These are phyloP conservation scores for Aphis gossypii DNA, from an alignment of 1,140 invertebrate species.

Conservation along the genomic window DNA sequence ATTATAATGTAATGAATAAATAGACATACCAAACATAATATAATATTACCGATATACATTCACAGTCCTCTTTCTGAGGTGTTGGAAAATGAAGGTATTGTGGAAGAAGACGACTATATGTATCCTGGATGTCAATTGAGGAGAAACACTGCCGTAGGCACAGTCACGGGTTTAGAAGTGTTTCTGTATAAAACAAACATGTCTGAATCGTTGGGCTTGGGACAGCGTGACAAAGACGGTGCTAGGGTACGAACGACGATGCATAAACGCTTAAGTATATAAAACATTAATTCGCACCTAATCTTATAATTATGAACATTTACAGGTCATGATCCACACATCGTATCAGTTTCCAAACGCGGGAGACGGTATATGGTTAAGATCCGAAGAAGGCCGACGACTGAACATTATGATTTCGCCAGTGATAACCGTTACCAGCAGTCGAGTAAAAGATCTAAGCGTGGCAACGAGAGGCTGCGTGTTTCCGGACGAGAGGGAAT, in stretches of 20 bases:
- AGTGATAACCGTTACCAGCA: constrained; percentile 59
- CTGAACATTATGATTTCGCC: constrained; percentile 59
- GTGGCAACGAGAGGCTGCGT: constrained; percentile 58
- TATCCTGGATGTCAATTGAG: constrained; percentile 60
- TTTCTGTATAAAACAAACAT: constrained; percentile 60
- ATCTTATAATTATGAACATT: background rate
- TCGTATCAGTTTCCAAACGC: constrained; percentile 60
- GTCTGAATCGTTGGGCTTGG: constrained; percentile 58
- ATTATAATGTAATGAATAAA: background rate
- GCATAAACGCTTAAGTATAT: background rate
- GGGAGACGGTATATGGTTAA: constrained; percentile 59
- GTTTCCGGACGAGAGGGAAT: constrained; percentile 60
- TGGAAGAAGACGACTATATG: constrained; percentile 60
- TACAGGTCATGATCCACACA: constrained; percentile 60
- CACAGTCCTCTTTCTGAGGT: constrained; percentile 61
- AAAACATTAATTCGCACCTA: too few species aligned
- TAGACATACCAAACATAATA: background rate
- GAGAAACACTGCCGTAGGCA: constrained; percentile 60
- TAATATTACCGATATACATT: background rate
- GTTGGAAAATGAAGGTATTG: constrained; percentile 61
- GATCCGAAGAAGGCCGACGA: constrained; percentile 17
- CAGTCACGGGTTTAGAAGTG: constrained; percentile 62
- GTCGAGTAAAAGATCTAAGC: constrained; percentile 57
- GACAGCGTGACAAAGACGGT: constrained; percentile 59
- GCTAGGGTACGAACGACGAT: constrained; percentile 40